phyloP scores from a whole-genome alignment of 2,888 invertebrate species.

The Acheta domesticus region DNA sequence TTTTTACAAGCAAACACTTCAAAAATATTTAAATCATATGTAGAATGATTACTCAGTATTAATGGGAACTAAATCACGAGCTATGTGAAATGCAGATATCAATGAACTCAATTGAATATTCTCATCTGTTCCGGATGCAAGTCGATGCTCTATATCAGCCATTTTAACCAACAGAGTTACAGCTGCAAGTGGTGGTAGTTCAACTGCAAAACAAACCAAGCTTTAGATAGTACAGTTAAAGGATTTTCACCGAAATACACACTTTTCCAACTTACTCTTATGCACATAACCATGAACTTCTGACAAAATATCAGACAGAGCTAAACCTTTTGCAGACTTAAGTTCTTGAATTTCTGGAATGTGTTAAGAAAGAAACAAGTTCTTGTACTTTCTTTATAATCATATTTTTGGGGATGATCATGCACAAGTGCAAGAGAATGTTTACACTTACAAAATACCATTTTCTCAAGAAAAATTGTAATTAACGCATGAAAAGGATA shows the following conservation, averaged over 20 bases:
- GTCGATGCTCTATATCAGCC: conserved; percentile 83
- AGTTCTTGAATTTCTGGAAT: conserved; percentile 70
- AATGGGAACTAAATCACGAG: conserved; percentile 56
- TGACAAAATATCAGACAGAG: conserved; percentile 87
- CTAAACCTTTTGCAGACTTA: conserved; percentile 85
- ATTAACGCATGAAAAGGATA: conserved; percentile 57
- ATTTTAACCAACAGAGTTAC: conserved; percentile 78
- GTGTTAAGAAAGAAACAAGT: background rate
- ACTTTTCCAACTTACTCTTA: conserved; percentile 63
- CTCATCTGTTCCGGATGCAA: conserved; percentile 85
- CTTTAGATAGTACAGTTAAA: background rate
- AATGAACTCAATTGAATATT: conserved; percentile 85
- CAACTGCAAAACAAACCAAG: conserved; percentile 63
- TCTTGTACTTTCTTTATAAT: too few relatives aligned
- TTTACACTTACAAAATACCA: too few relatives aligned
- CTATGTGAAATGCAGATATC: conserved; percentile 80
- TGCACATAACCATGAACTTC: conserved; percentile 85
- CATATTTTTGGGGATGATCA: too few relatives aligned
- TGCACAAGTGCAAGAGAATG: too few relatives aligned
- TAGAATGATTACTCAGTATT: too few relatives aligned
- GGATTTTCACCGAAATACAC: conserved; percentile 31
- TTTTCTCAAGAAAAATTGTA: too few relatives aligned
- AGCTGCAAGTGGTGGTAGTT: conserved; percentile 75
- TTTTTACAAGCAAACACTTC: too few relatives aligned
- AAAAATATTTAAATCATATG: too few relatives aligned